Evolutionary conservation across 2,113 vertebrate species (phyloP), one percentile per base, ranked within the genome.

Genomic region (Hyperopisus bebe): DNA sequence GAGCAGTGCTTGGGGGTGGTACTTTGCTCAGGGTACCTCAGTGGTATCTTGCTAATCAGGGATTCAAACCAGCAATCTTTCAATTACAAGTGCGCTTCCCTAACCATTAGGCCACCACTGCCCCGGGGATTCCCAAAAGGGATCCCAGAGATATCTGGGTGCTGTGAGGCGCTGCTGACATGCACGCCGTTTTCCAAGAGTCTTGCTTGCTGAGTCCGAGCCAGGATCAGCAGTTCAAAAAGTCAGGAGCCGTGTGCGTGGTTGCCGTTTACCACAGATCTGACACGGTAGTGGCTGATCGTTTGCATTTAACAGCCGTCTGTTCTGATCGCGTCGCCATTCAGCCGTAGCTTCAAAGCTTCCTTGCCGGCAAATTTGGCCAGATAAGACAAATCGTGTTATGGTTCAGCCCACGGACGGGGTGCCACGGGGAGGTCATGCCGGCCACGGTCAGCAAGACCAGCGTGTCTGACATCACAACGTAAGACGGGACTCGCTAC

Each of bases 271-370:
- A 51, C 39, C 44, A 21, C 19, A 1, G 48, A 44, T 35, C 70
- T 24, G 46, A 46, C 15, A 19, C 9, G 7, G 11, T 21, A 44
- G 88, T 82, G 58, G 51, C 66, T 35, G 48, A 55, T 51, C 90
- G 70, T 84, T 90, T 86, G 92, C 8, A 88, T 90, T 93, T 93
- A 92, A 88, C 93, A 93, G 94, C 92, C 90, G 92, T 91, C 94
- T 94, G 93, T 93, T 55, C 95, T 94, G 95, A 96, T 95, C 95
- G 93, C 93, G 95, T 95, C 94, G 91, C 93, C 93, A 94, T 94
- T 94, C 94, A 94, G 94, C 94, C 92, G 91, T 94, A 93, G 92
- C 94, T 95, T 96, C 95, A 95, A 95, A 96, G 95, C 92, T 87
- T 94, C 94, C 88, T 93, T 89, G 90, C 94, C 90, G 91, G 95